Evolutionary conservation across 2,113 vertebrate genomes (phyloP).

Genomic region (Eulacestoma nigropectus): DNA sequence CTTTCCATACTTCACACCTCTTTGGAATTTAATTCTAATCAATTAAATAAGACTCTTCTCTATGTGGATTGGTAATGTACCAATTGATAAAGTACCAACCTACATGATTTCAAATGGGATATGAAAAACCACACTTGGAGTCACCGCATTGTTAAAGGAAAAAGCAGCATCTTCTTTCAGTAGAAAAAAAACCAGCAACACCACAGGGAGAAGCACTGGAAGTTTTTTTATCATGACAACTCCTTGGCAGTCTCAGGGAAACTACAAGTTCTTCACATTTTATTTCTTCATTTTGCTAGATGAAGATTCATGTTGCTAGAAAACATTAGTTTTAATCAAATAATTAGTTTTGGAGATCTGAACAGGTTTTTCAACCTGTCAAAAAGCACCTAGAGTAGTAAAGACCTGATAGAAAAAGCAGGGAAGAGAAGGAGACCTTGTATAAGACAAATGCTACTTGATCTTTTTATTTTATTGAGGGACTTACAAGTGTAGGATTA

Average conservation of each 20-base stretch:
- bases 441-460: not conserved
- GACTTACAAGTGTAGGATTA: not conserved
- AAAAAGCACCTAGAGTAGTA: not conserved
- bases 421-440: not conserved
- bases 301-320: not conserved
- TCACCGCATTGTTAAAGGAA: not conserved
- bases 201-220: not conserved
- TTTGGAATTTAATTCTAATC: not conserved
- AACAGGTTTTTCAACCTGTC: not conserved
- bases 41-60: not conserved
- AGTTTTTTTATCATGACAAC: not conserved
- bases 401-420: not conserved
- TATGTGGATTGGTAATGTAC: not conserved
- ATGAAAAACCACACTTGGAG: not conserved
- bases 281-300: not conserved
- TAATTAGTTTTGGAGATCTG: not conserved
- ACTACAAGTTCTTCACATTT: not conserved
- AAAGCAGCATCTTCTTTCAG: not conserved
- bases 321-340: not conserved
- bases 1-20: not conserved
- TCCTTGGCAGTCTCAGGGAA: not conserved
- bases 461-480: not conserved
- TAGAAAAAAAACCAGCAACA: not conserved
- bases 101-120: not conserved
- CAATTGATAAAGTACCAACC: not conserved